phyloP scores from a whole-genome alignment of 2,797 vertebrate species.

The Orestias chungarensis region DNA sequence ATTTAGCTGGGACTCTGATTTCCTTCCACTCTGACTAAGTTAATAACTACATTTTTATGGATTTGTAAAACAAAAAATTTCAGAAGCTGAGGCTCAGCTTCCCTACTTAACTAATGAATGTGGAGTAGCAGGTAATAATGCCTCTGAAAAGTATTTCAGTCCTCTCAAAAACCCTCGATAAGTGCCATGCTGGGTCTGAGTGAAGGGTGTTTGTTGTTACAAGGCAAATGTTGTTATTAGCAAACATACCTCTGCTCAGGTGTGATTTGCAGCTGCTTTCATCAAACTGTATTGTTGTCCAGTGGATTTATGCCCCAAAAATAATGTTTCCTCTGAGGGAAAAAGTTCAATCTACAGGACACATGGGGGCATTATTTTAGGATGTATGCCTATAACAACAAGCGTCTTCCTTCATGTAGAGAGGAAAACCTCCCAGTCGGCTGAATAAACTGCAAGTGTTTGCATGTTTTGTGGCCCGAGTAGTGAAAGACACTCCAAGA shows the following conservation, averaged over 20 bases:
- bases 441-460: conserved; percentile 63
- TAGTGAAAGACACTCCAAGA: conserved; percentile 61
- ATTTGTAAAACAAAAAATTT: too few species aligned
- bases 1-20: too few species aligned
- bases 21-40: too few species aligned
- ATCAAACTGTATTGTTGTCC: conserved; percentile 66
- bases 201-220: conserved; percentile 33
- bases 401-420: conserved; percentile 64
- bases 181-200: conserved; percentile 15
- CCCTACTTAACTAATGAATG: conserved; percentile 29
- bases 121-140: conserved; percentile 34
- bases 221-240: conserved; percentile 44
- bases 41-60: too few species aligned
- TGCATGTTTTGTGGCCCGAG: conserved; percentile 61
- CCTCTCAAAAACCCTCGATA: conserved; percentile 12
- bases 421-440: conserved; percentile 58
- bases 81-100: too few species aligned
- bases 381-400: conserved; percentile 80
- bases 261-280: conserved; percentile 69
- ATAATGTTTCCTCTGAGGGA: conserved; percentile 55
- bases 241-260: conserved; percentile 28
- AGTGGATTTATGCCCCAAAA: conserved; percentile 61
- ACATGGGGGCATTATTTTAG: conserved; percentile 72
- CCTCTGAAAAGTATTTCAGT: conserved; percentile 13
- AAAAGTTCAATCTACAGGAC: conserved; percentile 41